These are phyloP conservation scores for Patella ulyssiponensis DNA, from an alignment of 2,888 invertebrate genomes.

Conservation along the genomic window DNA sequence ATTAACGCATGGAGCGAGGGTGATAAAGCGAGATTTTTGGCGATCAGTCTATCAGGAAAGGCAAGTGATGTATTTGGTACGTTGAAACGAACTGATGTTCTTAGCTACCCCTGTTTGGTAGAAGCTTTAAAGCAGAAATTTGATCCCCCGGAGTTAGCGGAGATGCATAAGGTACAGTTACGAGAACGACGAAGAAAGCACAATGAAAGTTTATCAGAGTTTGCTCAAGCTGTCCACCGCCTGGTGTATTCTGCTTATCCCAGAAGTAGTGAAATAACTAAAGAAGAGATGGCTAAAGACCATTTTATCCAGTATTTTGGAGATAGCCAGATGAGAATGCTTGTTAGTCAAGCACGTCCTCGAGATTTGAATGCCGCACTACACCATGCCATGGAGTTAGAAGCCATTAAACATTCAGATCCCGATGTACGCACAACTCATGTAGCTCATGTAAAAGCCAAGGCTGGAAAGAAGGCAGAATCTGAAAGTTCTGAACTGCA, in stretches of 20 bases:
- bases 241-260: neutral
- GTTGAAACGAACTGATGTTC: neutral
- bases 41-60: neutral
- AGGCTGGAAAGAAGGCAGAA: neutral
- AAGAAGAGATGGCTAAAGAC: neutral
- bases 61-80: neutral
- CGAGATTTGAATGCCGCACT: conserved; percentile 5
- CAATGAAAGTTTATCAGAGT: neutral
- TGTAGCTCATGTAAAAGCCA: neutral
- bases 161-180: neutral
- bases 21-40: neutral
- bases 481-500: no score
- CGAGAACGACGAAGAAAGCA: neutral
- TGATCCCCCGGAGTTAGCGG: neutral
- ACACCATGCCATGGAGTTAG: neutral
- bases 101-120: neutral
- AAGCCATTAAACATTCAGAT: neutral
- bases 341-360: neutral
- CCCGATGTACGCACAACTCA: neutral
- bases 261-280: neutral
- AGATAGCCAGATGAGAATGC: neutral
- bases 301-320: conserved; percentile 1
- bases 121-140: neutral
- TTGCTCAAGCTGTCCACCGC: neutral
- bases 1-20: conserved; percentile 17